Conservation (phyloP, 2,113 vertebrate genomes). For the Periophthalmodon schlosseri region DNA sequence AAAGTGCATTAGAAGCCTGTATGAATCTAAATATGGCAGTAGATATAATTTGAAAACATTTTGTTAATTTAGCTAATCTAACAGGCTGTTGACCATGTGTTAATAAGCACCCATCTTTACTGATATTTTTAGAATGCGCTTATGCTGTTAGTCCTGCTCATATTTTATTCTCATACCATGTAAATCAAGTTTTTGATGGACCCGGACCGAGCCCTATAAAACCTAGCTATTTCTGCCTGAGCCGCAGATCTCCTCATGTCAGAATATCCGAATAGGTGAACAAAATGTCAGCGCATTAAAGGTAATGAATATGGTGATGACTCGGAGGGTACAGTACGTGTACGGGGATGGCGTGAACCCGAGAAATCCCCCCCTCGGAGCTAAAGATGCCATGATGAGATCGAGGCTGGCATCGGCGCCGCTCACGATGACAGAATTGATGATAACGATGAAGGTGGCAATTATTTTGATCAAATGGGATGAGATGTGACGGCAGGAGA, state of each 20-base stretch:
- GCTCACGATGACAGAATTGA: slow-evolving; percentile 64
- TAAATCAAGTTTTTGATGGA: slow-evolving; percentile 20
- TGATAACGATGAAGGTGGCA: slow-evolving; percentile 70
- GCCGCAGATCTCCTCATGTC: slow-evolving; percentile 40
- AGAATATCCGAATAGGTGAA: slow-evolving; percentile 59
- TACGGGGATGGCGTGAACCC: slow-evolving; percentile 52
- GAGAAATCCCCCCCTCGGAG: slow-evolving; percentile 38
- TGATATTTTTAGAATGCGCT: neutral
- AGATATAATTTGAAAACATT: neutral
- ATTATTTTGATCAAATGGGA: slow-evolving; percentile 74
- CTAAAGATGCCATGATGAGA: slow-evolving; percentile 58
- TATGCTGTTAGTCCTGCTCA: neutral
- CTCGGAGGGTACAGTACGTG: slow-evolving; percentile 29
- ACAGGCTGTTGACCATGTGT: slow-evolving; percentile 5
- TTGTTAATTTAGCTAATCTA: neutral
- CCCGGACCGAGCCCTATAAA: slow-evolving; percentile 18
- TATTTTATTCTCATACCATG: neutral
- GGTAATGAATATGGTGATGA: slow-evolving; percentile 70
- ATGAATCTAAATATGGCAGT: too few relatives aligned
- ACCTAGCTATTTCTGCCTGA: slow-evolving; percentile 38
- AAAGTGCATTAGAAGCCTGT: neutral
- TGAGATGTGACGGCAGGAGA: slow-evolving; percentile 72
- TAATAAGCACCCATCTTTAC: neutral
- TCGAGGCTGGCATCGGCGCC: slow-evolving; percentile 45
- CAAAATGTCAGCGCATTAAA: slow-evolving; percentile 58